phyloP scores from a whole-genome alignment of 2,797 vertebrate genomes.

The Ibycter americanus region DNA sequence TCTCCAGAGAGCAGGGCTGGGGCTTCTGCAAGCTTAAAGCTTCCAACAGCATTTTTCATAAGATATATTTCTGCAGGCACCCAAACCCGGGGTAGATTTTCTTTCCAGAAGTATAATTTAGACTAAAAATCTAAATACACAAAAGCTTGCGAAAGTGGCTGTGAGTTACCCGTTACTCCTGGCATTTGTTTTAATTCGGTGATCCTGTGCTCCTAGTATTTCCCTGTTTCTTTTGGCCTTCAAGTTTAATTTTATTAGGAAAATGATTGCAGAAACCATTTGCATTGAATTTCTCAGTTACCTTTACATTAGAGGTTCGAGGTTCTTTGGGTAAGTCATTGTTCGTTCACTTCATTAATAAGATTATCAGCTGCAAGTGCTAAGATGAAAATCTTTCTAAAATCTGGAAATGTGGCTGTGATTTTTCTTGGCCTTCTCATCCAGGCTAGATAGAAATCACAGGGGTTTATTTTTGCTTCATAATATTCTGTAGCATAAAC shows the following conservation, averaged over 20 bases:
- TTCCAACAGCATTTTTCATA: not conserved
- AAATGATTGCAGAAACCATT: not conserved
- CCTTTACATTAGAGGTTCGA: not conserved
- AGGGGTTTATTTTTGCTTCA: not conserved
- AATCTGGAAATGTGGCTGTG: not conserved
- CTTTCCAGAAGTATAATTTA: not conserved
- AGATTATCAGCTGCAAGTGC: not conserved
- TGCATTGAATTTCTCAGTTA: not conserved
- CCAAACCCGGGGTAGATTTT: not conserved
- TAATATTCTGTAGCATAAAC: not conserved
- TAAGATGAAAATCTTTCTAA: not conserved
- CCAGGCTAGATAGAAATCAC: not conserved
- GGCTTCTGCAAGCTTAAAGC: not conserved
- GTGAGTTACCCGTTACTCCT: not conserved
- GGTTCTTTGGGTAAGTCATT: not conserved
- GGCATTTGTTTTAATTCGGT: not conserved
- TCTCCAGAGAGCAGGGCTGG: not conserved
- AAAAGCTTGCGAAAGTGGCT: not conserved
- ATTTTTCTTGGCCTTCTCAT: not conserved
- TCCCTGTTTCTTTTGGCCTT: not conserved
- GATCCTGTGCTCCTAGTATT: not conserved
- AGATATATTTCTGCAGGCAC: not conserved
- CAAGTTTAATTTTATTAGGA: not conserved
- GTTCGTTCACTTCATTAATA: not conserved
- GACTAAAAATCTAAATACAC: not conserved